Evolutionary conservation across 2,113 vertebrate genomes (phyloP), one percentile per base, ranked within the genome.

Genomic region (Amazona guildingii): DNA sequence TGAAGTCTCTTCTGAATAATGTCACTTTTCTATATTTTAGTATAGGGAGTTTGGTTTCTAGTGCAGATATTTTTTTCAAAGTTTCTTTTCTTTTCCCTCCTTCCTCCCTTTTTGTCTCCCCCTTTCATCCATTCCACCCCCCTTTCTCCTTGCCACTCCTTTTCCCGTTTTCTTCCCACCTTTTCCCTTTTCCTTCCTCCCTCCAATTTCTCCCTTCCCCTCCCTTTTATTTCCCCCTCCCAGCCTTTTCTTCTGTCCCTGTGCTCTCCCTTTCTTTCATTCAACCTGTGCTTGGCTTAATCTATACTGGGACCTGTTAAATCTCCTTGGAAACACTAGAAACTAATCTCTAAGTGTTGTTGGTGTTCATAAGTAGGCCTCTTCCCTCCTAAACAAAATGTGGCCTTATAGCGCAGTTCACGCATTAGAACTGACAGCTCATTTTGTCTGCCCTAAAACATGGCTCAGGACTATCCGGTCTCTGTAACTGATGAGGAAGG

Each of bases 371-470:
- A 84, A 93, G 92, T 62, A 91, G 91, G 28, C 83, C 64, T 90
- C 86, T 92, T 73, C 90, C 80, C 43, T 92, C 17, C 73, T 90
- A 94, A 92, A 93, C 84, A 94, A 97, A 96, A 86, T 82, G 83
- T 96, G 88, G 73, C 83, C 85, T 96, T 90, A 89, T 91, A 92
- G 88, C 74, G 82, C 73, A 83, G 78, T 95, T 92, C 91, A 92
- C 92, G 92, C 91, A 96, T 96, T 95, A 82, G 87, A 96, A 93
- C 83, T 96, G 94, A 93, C 95, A 95, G 78, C 55, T 86, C 88
- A 95, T 92, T 96, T 97, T 96, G 80, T 92, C 81, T 95, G 68
- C 66, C 88, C 82, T 92, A 92, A 95, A 97, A 95, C 11, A 29
- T 4, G 14, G 67, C 83, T 83, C 85, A 82, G 93, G 95, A 92